Base-by-base conservation (phyloP, 2,888 invertebrate species). In the Calliscelio sp. region DNA sequence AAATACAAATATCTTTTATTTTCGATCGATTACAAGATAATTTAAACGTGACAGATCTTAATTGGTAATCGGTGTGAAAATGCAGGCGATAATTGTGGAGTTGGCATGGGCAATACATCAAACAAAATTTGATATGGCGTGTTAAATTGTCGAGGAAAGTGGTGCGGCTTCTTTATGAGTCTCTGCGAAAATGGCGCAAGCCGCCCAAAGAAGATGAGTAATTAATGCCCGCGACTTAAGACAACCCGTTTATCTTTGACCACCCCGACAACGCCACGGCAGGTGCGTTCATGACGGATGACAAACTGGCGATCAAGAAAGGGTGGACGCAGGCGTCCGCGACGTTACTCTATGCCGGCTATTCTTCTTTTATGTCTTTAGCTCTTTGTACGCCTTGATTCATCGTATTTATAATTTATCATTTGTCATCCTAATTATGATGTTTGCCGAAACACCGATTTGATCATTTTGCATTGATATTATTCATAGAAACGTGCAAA, bases 301-400 rank as follows among this genome's bases (percentile, higher is more conserved):
- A 92, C 90, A 91, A 92, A 92, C 90, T 90, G 86, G 87, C 89
- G 90, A 92, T 92, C 90, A 90, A 86, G 88, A 91, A 92, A 91
- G 92, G 92, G 92, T 92, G 92, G 92, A 91, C 88, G 82, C 85
- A 78, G 82, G 85, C 73, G 78, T 73, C 38, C 63, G 70, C 73
- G 49, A 61, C 35, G 41, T 73, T 61, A 61, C 63, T 65, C 46
- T 53, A 14, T 28, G 57, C n/a, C n/a, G n/a, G n/a, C n/a, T n/a
- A 46, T 65, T 74, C 41, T 77, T 73, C 71, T 77, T 74, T 57
- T 22, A 11, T 41, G 6, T 63, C 74, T 80, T 73, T 44, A 32
- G 61, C 61, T 57, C 61, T 74, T 57, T 41, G 49, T 70, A 35
- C 18, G 3, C 53, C 55, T 25, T 44, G 73, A 66, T 73, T 65